These are phyloP conservation scores for Thelaira solivaga DNA, from an alignment of 2,888 invertebrate species.

Conservation along the genomic window DNA sequence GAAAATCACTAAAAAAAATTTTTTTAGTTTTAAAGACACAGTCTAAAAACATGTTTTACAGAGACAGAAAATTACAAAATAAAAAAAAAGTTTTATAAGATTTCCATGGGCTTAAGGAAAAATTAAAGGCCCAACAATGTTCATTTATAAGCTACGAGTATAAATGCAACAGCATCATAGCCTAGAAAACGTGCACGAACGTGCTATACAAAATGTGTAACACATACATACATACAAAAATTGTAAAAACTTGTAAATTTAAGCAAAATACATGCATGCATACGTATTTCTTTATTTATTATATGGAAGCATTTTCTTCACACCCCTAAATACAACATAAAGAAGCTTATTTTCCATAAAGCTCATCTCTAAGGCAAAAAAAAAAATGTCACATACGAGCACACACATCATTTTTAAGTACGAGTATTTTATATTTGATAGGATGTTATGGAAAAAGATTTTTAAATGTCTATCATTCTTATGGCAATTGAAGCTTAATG, in stretches of 20 bases:
- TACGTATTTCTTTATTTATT: background rate
- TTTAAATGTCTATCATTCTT: background rate
- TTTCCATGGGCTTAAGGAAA: slow-evolving; percentile 12
- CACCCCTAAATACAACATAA: background rate
- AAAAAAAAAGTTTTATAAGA: slow-evolving; percentile 29
- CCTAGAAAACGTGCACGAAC: slow-evolving; percentile 30
- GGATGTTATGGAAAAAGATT: background rate
- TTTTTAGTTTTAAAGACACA: background rate
- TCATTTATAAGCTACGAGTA: slow-evolving; percentile 10
- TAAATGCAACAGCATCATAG: slow-evolving; percentile 49
- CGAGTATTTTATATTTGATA: background rate
- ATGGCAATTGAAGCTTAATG: background rate
- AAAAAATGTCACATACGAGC: slow-evolving; percentile 7
- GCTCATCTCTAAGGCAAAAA: slow-evolving; percentile 48
- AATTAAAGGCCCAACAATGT: slow-evolving; percentile 1
- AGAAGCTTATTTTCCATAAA: slow-evolving; percentile 46
- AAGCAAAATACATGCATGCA: background rate
- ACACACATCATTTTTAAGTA: background rate
- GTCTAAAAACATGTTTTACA: slow-evolving; percentile 16
- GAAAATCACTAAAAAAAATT: slow-evolving; percentile 26
- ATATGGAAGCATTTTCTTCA: slow-evolving; percentile 5
- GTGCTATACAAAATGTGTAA: background rate
- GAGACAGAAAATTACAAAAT: background rate
- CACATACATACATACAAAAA: background rate
- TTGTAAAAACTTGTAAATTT: too few species aligned